phyloP scores from a whole-genome alignment of 2,888 invertebrate genomes.

The Teleiodes luculella region DNA sequence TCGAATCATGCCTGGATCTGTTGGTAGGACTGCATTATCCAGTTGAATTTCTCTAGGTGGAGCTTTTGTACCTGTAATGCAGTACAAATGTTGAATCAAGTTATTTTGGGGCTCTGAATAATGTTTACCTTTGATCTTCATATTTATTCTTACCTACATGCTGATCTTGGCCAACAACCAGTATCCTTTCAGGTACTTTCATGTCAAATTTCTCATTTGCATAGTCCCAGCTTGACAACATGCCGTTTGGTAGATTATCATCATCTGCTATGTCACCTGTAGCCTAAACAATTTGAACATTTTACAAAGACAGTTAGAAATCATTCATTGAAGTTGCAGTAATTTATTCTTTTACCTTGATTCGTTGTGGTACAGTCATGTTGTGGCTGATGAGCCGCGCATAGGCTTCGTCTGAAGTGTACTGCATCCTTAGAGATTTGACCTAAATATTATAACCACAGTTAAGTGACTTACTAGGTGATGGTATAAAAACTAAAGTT shows the following conservation, averaged over 20 bases:
- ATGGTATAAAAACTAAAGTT: too few relatives aligned
- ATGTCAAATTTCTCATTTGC: slow-evolving; percentile 89
- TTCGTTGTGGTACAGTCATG: slow-evolving; percentile 74
- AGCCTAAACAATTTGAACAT: slow-evolving; percentile 67
- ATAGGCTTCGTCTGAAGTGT: slow-evolving; percentile 68
- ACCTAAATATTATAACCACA: slow-evolving; percentile 6
- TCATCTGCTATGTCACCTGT: slow-evolving; percentile 83
- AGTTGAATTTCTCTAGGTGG: slow-evolving; percentile 91
- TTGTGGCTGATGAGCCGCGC: slow-evolving; percentile 72
- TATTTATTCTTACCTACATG: slow-evolving; percentile 70
- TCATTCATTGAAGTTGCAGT: too few relatives aligned
- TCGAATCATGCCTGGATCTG: slow-evolving; percentile 85
- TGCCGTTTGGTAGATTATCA: slow-evolving; percentile 80
- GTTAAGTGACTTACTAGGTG: neutral
- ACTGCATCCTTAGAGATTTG: slow-evolving; percentile 48
- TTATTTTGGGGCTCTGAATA: too few relatives aligned
- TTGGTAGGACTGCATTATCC: slow-evolving; percentile 88
- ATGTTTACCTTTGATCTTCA: too few relatives aligned
- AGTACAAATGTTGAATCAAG: neutral
- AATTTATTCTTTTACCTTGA: slow-evolving; percentile 58
- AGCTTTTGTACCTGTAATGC: slow-evolving; percentile 83
- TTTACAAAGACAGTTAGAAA: neutral
- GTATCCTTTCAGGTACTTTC: slow-evolving; percentile 95
- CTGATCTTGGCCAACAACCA: slow-evolving; percentile 89
- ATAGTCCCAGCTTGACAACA: slow-evolving; percentile 81